phyloP scores from a whole-genome alignment of 2,113 vertebrate species.

The Forbesichthys papilliferus region DNA sequence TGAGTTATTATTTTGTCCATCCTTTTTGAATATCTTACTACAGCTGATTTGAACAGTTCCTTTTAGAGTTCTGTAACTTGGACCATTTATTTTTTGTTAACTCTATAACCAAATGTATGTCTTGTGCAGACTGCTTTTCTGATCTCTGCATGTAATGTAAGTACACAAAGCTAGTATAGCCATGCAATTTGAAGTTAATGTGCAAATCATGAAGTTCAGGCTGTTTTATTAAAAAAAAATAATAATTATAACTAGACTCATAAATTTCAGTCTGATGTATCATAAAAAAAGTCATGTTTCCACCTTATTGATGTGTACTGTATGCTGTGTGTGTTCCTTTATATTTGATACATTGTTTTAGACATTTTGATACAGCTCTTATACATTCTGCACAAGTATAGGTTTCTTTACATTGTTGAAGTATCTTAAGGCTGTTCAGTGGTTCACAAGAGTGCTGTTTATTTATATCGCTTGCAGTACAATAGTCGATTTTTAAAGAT shows the following conservation, averaged over 20 bases:
- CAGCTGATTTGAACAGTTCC: constrained; percentile 7
- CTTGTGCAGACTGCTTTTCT: background rate
- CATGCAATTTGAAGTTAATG: background rate
- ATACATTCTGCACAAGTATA: constrained; percentile 18
- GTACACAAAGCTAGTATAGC: constrained; percentile 1
- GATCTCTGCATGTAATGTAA: background rate
- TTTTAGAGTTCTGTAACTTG: background rate
- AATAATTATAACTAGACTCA: no score
- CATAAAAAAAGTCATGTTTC: background rate
- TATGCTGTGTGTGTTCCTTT: constrained; percentile 38
- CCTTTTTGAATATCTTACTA: constrained; percentile 12
- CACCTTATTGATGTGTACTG: constrained; percentile 12
- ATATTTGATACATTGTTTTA: constrained; percentile 1
- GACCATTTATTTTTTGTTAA: background rate
- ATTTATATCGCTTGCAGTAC: no score
- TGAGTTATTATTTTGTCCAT: background rate
- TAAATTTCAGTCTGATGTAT: background rate
- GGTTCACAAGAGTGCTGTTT: background rate
- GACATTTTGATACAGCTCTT: constrained; percentile 1
- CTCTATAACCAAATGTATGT: constrained; percentile 3
- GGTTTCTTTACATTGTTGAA: constrained; percentile 19
- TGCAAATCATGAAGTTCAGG: no score
- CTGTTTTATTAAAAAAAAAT: no score
- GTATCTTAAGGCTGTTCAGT: background rate
- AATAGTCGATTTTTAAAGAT: no score